Evolutionary conservation across 2,797 vertebrate species (phyloP).

Genomic region (Poeciliopsis presidionis): DNA sequence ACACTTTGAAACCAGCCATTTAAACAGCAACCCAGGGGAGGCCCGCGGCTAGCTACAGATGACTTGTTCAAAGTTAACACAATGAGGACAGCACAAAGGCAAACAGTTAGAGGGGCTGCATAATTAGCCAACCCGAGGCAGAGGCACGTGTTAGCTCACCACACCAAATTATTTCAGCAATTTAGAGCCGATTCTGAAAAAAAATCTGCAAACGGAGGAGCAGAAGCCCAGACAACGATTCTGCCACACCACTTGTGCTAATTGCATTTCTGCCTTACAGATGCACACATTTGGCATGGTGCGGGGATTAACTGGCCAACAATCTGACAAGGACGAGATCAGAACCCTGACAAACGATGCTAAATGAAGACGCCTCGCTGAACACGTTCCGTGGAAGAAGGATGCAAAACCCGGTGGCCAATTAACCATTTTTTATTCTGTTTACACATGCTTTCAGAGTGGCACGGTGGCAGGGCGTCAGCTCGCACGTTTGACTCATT

Average conservation of each 20-base stretch:
- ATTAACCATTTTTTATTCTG: slow-evolving; percentile 38
- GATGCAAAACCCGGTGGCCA: slow-evolving; percentile 27
- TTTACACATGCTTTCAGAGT: slow-evolving; percentile 27
- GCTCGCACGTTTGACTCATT: slow-evolving; percentile 64
- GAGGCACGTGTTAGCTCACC: slow-evolving; percentile 34
- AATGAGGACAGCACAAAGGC: slow-evolving; percentile 63
- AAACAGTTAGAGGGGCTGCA: slow-evolving; percentile 52
- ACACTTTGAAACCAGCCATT: slow-evolving; percentile 52
- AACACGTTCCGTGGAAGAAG: slow-evolving; percentile 8
- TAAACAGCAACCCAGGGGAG: slow-evolving; percentile 44
- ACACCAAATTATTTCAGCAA: slow-evolving; percentile 48
- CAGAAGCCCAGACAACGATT: background rate
- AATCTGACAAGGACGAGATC: slow-evolving; percentile 20
- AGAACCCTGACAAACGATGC: background rate
- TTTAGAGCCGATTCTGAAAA: slow-evolving; percentile 22
- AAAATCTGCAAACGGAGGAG: slow-evolving; percentile 9
- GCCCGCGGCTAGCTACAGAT: slow-evolving; percentile 62
- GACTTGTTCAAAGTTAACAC: slow-evolving; percentile 64
- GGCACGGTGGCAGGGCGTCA: slow-evolving; percentile 38
- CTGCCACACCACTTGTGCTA: slow-evolving; percentile 25
- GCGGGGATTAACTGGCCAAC: slow-evolving; percentile 14
- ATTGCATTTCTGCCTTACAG: slow-evolving; percentile 47
- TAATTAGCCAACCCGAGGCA: slow-evolving; percentile 64
- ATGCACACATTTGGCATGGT: slow-evolving; percentile 34
- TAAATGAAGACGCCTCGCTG: slow-evolving; percentile 6